Conservation (phyloP, 2,797 vertebrate genomes). For the Pseudotriccus pelzelni region DNA sequence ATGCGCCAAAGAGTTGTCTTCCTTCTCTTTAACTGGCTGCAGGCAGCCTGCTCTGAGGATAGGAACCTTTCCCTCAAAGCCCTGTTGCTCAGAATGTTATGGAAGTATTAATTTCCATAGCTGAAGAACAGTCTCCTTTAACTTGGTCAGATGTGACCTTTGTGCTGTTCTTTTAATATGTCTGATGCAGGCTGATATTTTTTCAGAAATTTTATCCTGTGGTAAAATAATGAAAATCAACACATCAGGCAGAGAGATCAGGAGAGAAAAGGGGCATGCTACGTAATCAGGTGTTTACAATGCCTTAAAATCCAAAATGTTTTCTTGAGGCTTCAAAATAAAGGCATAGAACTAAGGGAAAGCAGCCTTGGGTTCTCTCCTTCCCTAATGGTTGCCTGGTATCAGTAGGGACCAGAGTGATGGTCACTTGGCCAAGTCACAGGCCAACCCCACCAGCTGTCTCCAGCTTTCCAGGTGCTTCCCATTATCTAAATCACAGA, state of each 20-base stretch:
- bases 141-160: neutral
- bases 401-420: neutral
- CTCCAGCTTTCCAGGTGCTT: neutral
- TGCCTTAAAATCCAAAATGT: neutral
- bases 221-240: neutral
- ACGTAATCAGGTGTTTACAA: neutral
- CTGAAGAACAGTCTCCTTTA: neutral
- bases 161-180: neutral
- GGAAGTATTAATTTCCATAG: neutral
- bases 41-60: neutral
- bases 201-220: slow-evolving; percentile 1
- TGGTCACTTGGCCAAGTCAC: neutral
- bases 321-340: neutral
- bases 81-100: neutral
- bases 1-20: neutral
- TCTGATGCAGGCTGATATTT: neutral
- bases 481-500: neutral
- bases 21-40: neutral
- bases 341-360: neutral
- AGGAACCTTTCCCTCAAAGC: neutral
- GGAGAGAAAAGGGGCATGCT: neutral
- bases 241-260: neutral
- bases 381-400: neutral
- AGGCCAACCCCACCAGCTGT: neutral
- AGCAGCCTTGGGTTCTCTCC: neutral